Base-by-base conservation (phyloP, 2,113 vertebrate genomes). In the Brachypodius melanocephalos region DNA sequence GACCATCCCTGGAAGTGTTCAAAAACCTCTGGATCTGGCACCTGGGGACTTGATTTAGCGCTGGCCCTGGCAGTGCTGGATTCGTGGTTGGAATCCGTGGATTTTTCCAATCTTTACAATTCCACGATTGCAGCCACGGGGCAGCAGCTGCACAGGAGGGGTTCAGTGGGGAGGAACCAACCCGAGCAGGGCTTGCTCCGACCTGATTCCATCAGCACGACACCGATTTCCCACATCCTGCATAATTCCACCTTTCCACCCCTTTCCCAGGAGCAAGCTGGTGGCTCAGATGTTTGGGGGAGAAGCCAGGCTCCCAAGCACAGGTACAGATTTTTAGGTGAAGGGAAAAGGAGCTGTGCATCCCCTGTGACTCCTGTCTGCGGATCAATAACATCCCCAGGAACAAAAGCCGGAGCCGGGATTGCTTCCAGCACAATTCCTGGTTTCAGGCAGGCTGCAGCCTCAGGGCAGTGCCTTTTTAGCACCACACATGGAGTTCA, bases 131-230 rank as follows among this genome's bases (percentile, higher is more conserved):
- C 51, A 58, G 2, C 48, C 31, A 0, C 0, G 20, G 49, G 42
- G 46, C 63, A 62, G 82, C 43, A 34, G 51, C 29, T 58, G 38
- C 25, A 0, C 2, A 0, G 12, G 49, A n/a, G 36, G 55, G 45
- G 34, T 51, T 43, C 22, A 18, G 10, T 19, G 40, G 14, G 46
- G 32, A 54, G 24, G 8, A 15, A 4, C 55, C 59, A n/a, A 8
- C 19, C 28, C 22, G 0, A 62, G 71, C 38, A 22, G 40, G 26
- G 34, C 26, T 65, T 3, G 12, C 10, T 63, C 26, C 12, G 0
- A 2, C 29, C 7, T 6, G 15, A 14, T 3, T 2, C 67, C 6
- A 2, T 8, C 28, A 9, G n/a, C 46, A 31, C 2, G 0, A 17
- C 17, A 1, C 24, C 0, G 1, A 3, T n/a, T 71, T 7, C 49